Evolutionary conservation across 2,113 vertebrate genomes (phyloP).

Genomic region (Rutilus rutilus): DNA sequence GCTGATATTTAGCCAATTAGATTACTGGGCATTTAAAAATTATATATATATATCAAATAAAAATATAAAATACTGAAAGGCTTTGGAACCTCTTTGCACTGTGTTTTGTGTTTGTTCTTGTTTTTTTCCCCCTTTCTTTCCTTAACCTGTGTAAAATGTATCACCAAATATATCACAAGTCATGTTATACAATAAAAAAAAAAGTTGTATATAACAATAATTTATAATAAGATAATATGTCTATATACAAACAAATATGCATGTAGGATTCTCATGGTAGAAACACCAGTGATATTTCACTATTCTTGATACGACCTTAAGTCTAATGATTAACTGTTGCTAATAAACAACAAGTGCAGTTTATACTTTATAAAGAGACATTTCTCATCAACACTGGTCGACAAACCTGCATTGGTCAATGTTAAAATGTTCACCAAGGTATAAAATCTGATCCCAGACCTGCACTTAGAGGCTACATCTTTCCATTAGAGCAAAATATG

Average conservation of each 20-base stretch:
- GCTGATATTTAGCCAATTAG: neutral
- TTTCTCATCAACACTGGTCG: neutral
- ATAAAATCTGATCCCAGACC: constrained; percentile 12
- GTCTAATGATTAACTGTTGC: neutral
- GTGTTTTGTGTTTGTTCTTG: neutral
- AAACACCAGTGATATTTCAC: neutral
- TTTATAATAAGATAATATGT: neutral
- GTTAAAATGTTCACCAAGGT: neutral
- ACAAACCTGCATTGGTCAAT: neutral
- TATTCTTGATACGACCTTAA: neutral
- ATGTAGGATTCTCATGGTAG: neutral
- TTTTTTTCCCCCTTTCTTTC: too few species aligned
- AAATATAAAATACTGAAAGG: neutral
- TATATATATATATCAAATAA: neutral
- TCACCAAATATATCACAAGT: neutral
- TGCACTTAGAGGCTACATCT: neutral
- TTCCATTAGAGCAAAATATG: neutral
- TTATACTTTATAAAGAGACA: neutral
- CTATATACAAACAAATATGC: neutral
- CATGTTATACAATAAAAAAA: neutral
- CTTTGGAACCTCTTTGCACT: too few species aligned
- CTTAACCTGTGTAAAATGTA: neutral
- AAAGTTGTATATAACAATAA: neutral
- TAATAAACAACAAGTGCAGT: neutral
- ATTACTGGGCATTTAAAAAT: too few species aligned